Evolutionary conservation across 1,140 invertebrate species (phyloP), one percentile per base, ranked within the genome.

Genomic region (Dinoponera quadriceps): DNA sequence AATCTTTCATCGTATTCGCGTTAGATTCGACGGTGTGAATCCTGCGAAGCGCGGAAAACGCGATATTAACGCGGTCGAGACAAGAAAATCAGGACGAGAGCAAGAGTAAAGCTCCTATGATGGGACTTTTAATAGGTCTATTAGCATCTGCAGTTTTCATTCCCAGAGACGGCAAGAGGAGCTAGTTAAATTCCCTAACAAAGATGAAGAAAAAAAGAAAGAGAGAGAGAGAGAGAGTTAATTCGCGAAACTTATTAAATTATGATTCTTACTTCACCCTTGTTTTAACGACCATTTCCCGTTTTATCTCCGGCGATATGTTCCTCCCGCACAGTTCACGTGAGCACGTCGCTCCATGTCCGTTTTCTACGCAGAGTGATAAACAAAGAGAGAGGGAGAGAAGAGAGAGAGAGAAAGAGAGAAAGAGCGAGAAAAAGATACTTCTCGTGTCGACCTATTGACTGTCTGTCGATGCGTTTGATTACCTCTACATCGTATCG

Each of bases 131-230:
- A 72, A 73, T 82, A 62, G 27, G 14, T 75, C 80, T 82, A 73
- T 73, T 82, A 73, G 20, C 69, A 49, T 54, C 80, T 27, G 33
- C 80, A 73, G 68, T 82, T 82, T 73, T 75, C 55, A 73, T 82
- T 73, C 75, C 55, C 29, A 38, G 29, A 51, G 55, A 73, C 75
- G 59, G 51, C 60, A 62, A 75, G 29, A n/a, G 62, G 29, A 25
- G 55, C 59, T 51, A 82, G 48, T 62, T 82, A 75, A 82, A 73
- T 74, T 60, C 44, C 11, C 18, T 82, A 38, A 38, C 66, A 49
- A 73, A 27, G 49, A 51, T 33, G 7, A 7, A 33, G 33, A 33
- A 7, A 33, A 7, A 33, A 7, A 33, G 33, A 33, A 7, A 33
- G 33, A 33, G 38, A 44, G 7, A 44, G 38, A 9, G 38, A 44